Base-by-base conservation (phyloP, 2,113 vertebrate genomes). In the Saccopteryx leptura region DNA sequence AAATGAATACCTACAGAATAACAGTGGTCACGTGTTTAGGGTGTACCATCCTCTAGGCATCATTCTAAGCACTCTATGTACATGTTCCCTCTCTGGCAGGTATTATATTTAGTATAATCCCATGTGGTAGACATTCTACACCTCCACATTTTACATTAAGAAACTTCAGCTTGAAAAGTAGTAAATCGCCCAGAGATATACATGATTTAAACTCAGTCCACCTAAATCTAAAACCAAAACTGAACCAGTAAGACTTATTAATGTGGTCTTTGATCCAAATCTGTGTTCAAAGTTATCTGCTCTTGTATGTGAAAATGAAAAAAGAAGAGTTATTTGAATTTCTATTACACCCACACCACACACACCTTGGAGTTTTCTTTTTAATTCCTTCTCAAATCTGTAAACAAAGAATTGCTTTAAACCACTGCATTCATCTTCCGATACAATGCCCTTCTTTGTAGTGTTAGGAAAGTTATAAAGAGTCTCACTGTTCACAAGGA, bases 381-480 rank as follows among this genome's bases (percentile, higher is more conserved):
- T 61, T 76, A 78, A 17, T 31, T 58, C 52, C 11, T 61, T 24
- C 28, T 23, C 58, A 5, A 46, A n/a, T 79, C 23, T 80, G 15
- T 82, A 90, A 87, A 71, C 14, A 82, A 63, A 85, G 9, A 82
- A 56, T 81, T 90, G 2, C 31, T 39, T 94, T 78, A 94, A 79
- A 54, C 31, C 2, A 83, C 9, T 72, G 15, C 7, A 54, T 65
- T 80, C 15, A 31, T 72, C 33, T 87, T 84, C 23, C 82, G 56
- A 76, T n/a, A 89, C 60, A 89, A 50, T 58, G 26, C 8, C 5
- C 18, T 63, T 82, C 17, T 79, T 31, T 82, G 7, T 71, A 10
- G 9, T 63, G 9, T 83, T 80, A 79, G 9, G 60, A 92, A 78
- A 88, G 9, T 84, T 93, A 68, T 46, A 81, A 82, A 71, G 18